A percentile compares a stretch with the other conserved stretches of the same genome.
Evolutionary conservation across 2,888 invertebrate species (phyloP).

Genomic region (Pachycephus smyrnensis): DNA sequence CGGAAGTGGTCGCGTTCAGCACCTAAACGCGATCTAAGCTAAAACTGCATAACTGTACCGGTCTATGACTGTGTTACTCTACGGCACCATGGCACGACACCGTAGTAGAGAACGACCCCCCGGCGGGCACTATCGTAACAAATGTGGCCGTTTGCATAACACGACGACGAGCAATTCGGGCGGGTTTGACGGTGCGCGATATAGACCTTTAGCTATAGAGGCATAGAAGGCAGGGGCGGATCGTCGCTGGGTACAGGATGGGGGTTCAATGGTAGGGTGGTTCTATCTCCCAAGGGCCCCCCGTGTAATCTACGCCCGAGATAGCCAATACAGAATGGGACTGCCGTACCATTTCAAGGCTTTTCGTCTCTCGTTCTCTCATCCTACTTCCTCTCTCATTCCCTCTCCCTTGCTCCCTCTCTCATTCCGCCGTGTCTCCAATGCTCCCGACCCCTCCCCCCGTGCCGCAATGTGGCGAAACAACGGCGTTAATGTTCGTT

Average conservation of each 20-base stretch:
- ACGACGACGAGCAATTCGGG: conserved; percentile 67
- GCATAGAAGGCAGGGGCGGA: conserved; percentile 25
- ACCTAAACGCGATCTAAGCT: conserved; percentile 24
- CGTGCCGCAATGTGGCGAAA: conserved; percentile 36
- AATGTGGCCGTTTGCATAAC: conserved; percentile 67
- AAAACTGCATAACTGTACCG: conserved; percentile 13
- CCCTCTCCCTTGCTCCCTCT: conserved; percentile 17
- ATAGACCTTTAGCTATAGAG: conserved; percentile 60
- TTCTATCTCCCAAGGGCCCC: conserved; percentile 37
- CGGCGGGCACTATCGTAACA: conserved; percentile 65
- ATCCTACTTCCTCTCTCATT: conserved; percentile 9
- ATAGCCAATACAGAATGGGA: conserved; percentile 58
- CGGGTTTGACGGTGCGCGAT: conserved; percentile 67
- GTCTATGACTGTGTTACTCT: conserved; percentile 35
- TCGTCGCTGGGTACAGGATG: conserved; percentile 31
- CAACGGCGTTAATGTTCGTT: conserved; percentile 46
- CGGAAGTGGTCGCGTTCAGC: conserved; percentile 32
- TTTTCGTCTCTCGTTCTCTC: conserved; percentile 28
- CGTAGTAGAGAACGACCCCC: conserved; percentile 59
- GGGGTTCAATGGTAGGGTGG: conserved; percentile 29
- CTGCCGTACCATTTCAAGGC: conserved; percentile 42
- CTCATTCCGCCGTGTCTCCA: conserved; percentile 8
- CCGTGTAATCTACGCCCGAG: conserved; percentile 50
- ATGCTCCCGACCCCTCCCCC: conserved; percentile 22
- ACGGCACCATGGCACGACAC: conserved; percentile 39